phyloP scores from a whole-genome alignment of 1,140 invertebrate species.

The Pachyrhynchus sulphureomaculatus region DNA sequence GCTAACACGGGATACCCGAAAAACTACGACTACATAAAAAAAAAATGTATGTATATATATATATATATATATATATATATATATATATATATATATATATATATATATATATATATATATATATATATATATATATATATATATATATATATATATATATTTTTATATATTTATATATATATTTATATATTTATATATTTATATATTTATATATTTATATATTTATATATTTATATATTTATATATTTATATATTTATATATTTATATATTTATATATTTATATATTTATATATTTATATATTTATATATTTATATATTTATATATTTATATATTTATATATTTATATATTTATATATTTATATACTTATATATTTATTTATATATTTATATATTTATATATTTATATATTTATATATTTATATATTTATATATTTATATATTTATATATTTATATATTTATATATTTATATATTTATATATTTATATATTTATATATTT shows the following conservation, averaged over 20 bases:
- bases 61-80: no score
- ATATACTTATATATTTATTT: background rate
- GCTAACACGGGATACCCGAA: no score
- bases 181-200: no score
- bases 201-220: slow-evolving; percentile 3
- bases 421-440: background rate
- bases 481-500: slow-evolving; percentile 1
- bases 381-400: slow-evolving; percentile 3
- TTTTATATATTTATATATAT: no score
- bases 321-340: slow-evolving; percentile 1
- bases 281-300: slow-evolving; percentile 3
- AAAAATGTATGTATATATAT: no score
- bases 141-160: no score
- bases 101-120: no score
- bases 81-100: no score
- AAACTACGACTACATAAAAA: no score
- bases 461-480: slow-evolving; percentile 2
- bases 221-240: slow-evolving; percentile 1
- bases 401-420: slow-evolving; percentile 1
- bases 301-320: background rate
- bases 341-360: slow-evolving; percentile 1
- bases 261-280: background rate
- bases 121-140: no score
- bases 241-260: slow-evolving; percentile 3
- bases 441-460: background rate